A percentile compares a stretch with the other conserved stretches of the same genome.
These are phyloP conservation scores for Panulirus ornatus DNA, from an alignment of 1,140 invertebrate species.

Conservation along the genomic window DNA sequence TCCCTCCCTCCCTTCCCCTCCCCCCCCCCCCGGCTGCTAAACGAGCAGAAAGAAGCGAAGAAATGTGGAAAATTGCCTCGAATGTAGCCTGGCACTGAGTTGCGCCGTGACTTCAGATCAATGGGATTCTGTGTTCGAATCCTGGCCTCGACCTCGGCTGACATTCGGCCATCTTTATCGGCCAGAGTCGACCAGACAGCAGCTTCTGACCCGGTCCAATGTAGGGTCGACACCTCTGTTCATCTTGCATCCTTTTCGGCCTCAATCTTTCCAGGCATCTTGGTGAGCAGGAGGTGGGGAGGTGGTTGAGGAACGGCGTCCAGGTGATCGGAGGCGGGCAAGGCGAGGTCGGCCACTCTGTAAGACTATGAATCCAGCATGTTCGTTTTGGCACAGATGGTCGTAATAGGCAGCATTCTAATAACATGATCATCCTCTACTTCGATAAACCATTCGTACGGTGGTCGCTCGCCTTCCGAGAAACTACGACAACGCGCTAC, in stretches of 20 bases:
- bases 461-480: no score
- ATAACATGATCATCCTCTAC: constrained; percentile 19
- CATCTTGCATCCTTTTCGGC: not conserved
- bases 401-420: constrained; percentile 40
- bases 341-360: constrained; percentile 5
- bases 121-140: constrained; percentile 12
- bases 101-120: constrained; percentile 15
- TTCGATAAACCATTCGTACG: constrained; percentile 22
- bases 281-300: not conserved
- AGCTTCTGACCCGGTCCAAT: not conserved
- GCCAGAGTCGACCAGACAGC: not conserved
- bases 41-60: not conserved
- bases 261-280: not conserved
- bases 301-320: not conserved
- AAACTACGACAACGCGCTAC: no score
- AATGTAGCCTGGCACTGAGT: not conserved
- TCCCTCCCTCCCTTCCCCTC: not conserved
- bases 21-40: not conserved
- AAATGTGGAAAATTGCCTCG: not conserved
- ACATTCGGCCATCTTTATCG: not conserved
- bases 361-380: constrained; percentile 44
- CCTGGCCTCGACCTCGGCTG: not conserved
- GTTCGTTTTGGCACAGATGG: constrained; percentile 45
- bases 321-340: not conserved
- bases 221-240: not conserved